A percentile compares a stretch with the other conserved stretches of the same genome.
These are phyloP conservation scores for Phenganax marumi DNA, from an alignment of 92 coral and sea anemone genomes.

Conservation along the genomic window DNA sequence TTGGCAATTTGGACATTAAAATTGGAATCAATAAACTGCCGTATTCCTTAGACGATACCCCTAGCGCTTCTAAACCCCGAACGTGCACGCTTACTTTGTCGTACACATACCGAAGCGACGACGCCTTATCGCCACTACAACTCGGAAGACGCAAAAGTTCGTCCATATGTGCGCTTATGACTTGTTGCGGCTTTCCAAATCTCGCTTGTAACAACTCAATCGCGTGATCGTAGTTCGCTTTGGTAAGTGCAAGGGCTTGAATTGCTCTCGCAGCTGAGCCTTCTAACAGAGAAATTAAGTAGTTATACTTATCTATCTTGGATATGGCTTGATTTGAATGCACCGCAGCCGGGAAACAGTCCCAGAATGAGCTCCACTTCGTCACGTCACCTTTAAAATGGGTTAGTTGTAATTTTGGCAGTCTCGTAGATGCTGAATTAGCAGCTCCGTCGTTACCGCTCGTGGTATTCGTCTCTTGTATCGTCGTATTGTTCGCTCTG, in stretches of 20 bases:
- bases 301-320: neutral
- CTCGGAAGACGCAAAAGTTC: slow-evolving; percentile 9
- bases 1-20: slow-evolving; percentile 4
- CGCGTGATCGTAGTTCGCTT: neutral
- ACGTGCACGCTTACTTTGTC: slow-evolving; percentile 24
- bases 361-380: neutral
- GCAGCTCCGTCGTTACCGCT: neutral
- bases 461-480: neutral
- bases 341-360: neutral
- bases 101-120: slow-evolving; percentile 26
- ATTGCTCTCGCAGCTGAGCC: neutral
- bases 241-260: neutral
- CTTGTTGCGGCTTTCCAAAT: slow-evolving; percentile 14
- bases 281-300: slow-evolving; percentile 3
- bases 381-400: neutral
- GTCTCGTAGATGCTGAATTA: neutral
- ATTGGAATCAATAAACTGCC: neutral
- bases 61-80: slow-evolving; percentile 15
- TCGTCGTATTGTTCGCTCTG: neutral
- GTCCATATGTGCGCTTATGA: slow-evolving; percentile 24
- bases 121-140: slow-evolving; percentile 3
- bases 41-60: neutral
- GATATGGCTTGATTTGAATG: neutral
- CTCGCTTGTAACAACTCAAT: neutral
- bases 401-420: slow-evolving; percentile 8